These are phyloP conservation scores for Biston stratarius DNA, from an alignment of 2,888 invertebrate genomes.

Conservation along the genomic window DNA sequence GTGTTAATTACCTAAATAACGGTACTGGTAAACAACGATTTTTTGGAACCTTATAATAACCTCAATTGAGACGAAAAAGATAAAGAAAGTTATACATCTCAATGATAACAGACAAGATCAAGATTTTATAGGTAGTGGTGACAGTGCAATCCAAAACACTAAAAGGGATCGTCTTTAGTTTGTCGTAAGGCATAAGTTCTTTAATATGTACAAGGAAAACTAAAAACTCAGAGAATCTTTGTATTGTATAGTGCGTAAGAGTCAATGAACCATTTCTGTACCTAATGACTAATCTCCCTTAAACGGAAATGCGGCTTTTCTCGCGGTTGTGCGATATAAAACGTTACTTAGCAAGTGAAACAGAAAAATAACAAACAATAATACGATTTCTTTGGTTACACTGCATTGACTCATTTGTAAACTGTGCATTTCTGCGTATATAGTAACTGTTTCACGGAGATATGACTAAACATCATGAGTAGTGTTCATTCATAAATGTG, in stretches of 20 bases:
- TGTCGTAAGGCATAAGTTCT: background rate
- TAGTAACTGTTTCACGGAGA: constrained; percentile 60
- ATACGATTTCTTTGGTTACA: constrained; percentile 42
- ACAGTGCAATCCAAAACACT: background rate
- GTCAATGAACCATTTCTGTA: constrained; percentile 16
- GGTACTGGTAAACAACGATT: too few species aligned
- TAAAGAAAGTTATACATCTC: too few species aligned
- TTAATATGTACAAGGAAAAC: background rate
- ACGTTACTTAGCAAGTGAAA: constrained; percentile 34
- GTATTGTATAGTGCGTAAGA: constrained; percentile 1
- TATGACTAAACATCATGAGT: constrained; percentile 73
- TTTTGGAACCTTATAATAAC: too few species aligned
- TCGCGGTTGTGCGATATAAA: constrained; percentile 32
- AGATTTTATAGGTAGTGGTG: background rate
- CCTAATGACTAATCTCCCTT: constrained; percentile 20
- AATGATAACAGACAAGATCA: too few species aligned
- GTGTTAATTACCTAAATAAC: background rate
- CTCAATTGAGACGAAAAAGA: too few species aligned
- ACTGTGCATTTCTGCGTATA: constrained; percentile 62
- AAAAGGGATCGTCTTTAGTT: background rate
- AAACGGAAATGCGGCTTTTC: constrained; percentile 31
- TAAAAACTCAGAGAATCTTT: background rate
- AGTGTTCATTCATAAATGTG: constrained; percentile 72
- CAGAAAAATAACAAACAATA: constrained; percentile 38
- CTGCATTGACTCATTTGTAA: constrained; percentile 62